Evolutionary conservation across 2,113 vertebrate species (phyloP).

Genomic region (Microtus richardsoni): DNA sequence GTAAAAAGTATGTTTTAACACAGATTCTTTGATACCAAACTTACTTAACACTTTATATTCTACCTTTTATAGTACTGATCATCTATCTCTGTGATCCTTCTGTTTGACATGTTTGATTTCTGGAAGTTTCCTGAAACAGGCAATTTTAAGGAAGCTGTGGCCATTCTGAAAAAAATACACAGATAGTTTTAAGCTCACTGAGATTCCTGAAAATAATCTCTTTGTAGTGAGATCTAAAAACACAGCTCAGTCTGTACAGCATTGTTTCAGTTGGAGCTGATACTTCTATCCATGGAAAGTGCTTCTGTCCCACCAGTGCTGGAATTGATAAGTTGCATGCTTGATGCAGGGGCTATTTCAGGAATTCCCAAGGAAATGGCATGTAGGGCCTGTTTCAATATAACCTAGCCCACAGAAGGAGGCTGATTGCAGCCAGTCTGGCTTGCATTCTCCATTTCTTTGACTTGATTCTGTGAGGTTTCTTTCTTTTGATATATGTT

Average conservation of each 20-base stretch:
- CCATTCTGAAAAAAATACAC: slow-evolving; percentile 8
- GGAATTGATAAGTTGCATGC: neutral
- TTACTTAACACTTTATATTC: slow-evolving; percentile 61
- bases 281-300: neutral
- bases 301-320: accelerated
- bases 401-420: neutral
- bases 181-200: slow-evolving; percentile 21
- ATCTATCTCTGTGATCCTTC: neutral
- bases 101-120: neutral
- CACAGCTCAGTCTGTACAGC: neutral
- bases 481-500: slow-evolving; percentile 1
- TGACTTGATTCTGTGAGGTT: neutral
- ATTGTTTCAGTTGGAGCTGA: neutral
- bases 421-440: neutral
- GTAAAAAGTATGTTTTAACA: slow-evolving; percentile 70
- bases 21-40: slow-evolving; percentile 79
- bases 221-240: neutral
- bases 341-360: neutral
- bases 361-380: neutral
- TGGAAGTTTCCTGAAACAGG: neutral
- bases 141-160: neutral
- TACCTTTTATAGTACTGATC: neutral
- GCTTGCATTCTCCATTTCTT: neutral
- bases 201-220: slow-evolving; percentile 39
- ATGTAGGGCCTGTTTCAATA: neutral